Evolutionary conservation across 2,113 vertebrate species (phyloP).

Genomic region (Microcebus ravelobensis): DNA sequence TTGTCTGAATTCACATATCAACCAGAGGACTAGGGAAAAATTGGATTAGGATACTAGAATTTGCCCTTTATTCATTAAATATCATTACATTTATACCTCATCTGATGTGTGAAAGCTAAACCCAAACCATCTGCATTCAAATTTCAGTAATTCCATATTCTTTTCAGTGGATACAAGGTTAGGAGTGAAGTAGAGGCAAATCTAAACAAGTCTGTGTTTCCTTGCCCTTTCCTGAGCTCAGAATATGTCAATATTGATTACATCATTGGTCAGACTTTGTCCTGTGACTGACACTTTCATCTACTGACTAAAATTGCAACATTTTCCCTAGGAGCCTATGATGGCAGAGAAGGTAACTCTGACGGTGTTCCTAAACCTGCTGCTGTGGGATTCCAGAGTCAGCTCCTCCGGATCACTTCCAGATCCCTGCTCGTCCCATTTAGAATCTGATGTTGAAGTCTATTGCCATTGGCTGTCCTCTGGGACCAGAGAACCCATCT

Average conservation of each 20-base stretch:
- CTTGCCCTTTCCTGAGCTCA: conserved; percentile 8
- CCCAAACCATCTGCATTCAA: neutral
- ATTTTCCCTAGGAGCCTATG: neutral
- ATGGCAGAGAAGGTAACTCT: neutral
- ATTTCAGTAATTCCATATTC: neutral
- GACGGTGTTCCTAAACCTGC: neutral
- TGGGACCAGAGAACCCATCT: conserved; percentile 18
- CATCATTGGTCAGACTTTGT: neutral
- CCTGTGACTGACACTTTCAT: conserved; percentile 19
- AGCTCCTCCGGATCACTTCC: conserved; percentile 50
- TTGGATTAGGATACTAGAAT: neutral
- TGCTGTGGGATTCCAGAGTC: conserved; percentile 26
- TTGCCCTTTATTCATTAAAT: neutral
- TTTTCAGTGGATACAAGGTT: neutral
- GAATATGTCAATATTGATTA: neutral
- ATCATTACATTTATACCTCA: neutral
- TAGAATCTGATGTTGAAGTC: conserved; percentile 50
- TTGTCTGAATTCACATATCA: neutral
- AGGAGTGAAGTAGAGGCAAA: neutral
- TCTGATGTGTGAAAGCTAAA: neutral
- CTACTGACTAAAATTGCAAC: neutral
- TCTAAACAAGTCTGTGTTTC: neutral
- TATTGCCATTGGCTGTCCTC: conserved; percentile 49
- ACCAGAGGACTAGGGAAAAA: neutral
- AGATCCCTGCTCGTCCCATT: conserved; percentile 67